These are phyloP conservation scores for Noctua janthe DNA, from an alignment of 2,888 invertebrate genomes.

Conservation along the genomic window DNA sequence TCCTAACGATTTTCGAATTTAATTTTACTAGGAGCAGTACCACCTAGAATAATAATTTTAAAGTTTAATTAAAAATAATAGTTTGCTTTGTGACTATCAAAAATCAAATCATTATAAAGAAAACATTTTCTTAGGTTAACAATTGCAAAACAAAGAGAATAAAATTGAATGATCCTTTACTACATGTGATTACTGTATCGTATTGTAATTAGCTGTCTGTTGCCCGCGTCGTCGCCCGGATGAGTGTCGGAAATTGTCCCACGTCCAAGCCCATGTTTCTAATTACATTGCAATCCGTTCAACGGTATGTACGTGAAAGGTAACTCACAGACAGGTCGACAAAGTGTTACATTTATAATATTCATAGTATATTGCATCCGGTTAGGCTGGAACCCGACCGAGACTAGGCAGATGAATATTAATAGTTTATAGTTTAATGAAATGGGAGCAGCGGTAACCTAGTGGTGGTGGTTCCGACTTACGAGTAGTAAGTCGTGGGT, in stretches of 20 bases:
- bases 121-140: not conserved
- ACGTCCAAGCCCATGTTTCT: not conserved
- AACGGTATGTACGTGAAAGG: not conserved
- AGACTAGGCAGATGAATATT: not conserved
- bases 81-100: not conserved
- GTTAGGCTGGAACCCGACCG: not conserved
- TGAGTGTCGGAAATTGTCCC: not conserved
- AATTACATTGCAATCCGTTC: not conserved
- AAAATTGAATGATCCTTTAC: not conserved
- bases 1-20: not conserved
- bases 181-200: not conserved
- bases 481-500: no score
- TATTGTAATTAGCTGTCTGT: not conserved
- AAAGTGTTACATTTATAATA: not conserved
- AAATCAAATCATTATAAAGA: not conserved
- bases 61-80: not conserved
- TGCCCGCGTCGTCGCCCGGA: not conserved
- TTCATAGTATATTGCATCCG: not conserved
- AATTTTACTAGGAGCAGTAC: not conserved
- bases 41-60: not conserved
- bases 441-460: no score
- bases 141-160: not conserved
- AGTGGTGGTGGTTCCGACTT: no score
- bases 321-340: not conserved
- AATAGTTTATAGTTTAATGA: not conserved